A percentile compares a stretch with the other conserved stretches of the same genome.
These are phyloP conservation scores for Ceyx margarethae DNA, from an alignment of 2,113 vertebrate genomes.

Conservation along the genomic window DNA sequence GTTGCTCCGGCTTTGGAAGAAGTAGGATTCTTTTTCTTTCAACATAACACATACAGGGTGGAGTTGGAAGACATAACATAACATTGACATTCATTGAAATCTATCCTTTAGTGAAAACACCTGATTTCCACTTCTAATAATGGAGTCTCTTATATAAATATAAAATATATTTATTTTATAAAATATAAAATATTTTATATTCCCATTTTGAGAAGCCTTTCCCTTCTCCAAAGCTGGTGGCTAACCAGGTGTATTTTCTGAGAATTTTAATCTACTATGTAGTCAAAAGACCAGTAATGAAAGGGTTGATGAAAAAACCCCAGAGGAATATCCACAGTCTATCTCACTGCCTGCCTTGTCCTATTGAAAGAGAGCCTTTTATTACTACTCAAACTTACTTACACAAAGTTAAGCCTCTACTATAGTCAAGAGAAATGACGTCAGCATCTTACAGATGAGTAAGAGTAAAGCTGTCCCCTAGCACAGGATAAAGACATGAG, in stretches of 20 bases:
- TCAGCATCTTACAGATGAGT: not conserved
- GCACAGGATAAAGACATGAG: not conserved
- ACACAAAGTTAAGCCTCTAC: not conserved
- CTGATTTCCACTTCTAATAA: not conserved
- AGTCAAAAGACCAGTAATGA: not conserved
- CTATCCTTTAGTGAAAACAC: not conserved
- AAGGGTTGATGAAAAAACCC: not conserved
- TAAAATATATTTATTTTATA: too few species aligned
- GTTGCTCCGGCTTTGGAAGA: not conserved
- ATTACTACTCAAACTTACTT: not conserved
- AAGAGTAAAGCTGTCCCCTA: not conserved
- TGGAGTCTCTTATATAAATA: not conserved
- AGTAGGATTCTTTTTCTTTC: not conserved
- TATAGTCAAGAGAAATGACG: not conserved
- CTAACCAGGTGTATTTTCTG: not conserved
- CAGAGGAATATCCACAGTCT: not conserved
- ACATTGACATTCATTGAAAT: not conserved
- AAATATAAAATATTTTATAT: not conserved
- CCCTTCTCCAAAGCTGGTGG: not conserved
- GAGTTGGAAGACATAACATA: not conserved
- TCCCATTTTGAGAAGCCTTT: not conserved
- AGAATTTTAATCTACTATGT: not conserved
- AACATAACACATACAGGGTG: too few species aligned
- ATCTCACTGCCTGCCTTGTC: not conserved
- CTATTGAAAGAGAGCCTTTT: not conserved